Conservation (phyloP, 2,113 vertebrate genomes). For the Callopanchax toddi region DNA sequence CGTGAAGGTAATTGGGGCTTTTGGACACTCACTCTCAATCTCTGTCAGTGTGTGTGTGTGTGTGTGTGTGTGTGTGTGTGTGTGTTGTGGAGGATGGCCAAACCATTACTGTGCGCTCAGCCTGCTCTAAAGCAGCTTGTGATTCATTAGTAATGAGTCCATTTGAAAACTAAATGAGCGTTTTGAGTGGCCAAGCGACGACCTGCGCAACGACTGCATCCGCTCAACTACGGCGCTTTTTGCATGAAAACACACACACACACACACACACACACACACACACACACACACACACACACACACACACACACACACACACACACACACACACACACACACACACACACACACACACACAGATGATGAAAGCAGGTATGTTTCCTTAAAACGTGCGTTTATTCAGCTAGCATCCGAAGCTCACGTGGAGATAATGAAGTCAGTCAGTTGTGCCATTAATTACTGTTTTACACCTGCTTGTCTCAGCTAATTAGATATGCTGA, state of each 20-base stretch:
- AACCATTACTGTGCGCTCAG: slow-evolving; percentile 69
- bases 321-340: neutral
- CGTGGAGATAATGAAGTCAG: slow-evolving; percentile 70
- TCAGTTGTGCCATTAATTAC: slow-evolving; percentile 76
- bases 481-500: slow-evolving; percentile 73
- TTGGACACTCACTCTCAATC: slow-evolving; percentile 67
- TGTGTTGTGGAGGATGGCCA: slow-evolving; percentile 69
- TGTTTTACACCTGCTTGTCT: slow-evolving; percentile 78
- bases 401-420: slow-evolving; percentile 49
- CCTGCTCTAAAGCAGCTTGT: slow-evolving; percentile 70
- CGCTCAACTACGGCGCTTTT: slow-evolving; percentile 20
- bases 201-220: slow-evolving; percentile 50
- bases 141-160: slow-evolving; percentile 76
- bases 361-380: neutral
- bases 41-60: slow-evolving; percentile 49
- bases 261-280: neutral
- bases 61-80: slow-evolving; percentile 20
- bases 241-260: slow-evolving; percentile 10
- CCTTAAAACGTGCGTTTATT: neutral
- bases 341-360: neutral
- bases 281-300: neutral
- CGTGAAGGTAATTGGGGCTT: slow-evolving; percentile 72
- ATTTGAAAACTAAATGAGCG: slow-evolving; percentile 76
- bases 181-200: slow-evolving; percentile 56
- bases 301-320: neutral